phyloP scores from a whole-genome alignment of 2,797 vertebrate species.

The Zalophus californianus region DNA sequence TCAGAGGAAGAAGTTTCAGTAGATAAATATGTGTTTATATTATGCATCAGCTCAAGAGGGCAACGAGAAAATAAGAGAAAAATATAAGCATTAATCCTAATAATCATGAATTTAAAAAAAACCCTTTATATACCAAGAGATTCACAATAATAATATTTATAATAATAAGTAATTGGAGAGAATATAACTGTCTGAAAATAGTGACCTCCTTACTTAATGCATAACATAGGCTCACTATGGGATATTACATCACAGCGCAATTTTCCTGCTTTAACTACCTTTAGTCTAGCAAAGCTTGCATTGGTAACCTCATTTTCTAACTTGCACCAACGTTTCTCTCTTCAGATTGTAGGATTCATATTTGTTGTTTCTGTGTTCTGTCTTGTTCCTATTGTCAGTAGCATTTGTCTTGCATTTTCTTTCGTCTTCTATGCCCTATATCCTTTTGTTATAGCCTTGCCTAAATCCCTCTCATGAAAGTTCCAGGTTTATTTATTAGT shows the following conservation, averaged over 20 bases:
- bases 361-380: not conserved
- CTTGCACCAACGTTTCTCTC: not conserved
- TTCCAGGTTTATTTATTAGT: not conserved
- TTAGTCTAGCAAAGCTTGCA: not conserved
- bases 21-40: not conserved
- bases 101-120: not conserved
- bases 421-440: not conserved
- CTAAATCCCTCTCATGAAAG: not conserved
- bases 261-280: not conserved
- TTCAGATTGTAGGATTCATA: not conserved
- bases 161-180: not conserved
- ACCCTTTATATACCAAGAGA: not conserved
- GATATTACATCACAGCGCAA: not conserved
- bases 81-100: not conserved
- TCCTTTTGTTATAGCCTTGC: not conserved
- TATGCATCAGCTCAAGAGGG: not conserved
- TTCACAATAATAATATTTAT: not conserved
- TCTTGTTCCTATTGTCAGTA: not conserved
- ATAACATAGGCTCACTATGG: not conserved
- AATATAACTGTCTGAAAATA: not conserved
- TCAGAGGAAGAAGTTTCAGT: not conserved
- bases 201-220: not conserved
- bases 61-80: not conserved
- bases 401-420: not conserved
- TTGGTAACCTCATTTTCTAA: not conserved